phyloP scores from a whole-genome alignment of 2,797 vertebrate genomes.

The Halcyon leucocephala region DNA sequence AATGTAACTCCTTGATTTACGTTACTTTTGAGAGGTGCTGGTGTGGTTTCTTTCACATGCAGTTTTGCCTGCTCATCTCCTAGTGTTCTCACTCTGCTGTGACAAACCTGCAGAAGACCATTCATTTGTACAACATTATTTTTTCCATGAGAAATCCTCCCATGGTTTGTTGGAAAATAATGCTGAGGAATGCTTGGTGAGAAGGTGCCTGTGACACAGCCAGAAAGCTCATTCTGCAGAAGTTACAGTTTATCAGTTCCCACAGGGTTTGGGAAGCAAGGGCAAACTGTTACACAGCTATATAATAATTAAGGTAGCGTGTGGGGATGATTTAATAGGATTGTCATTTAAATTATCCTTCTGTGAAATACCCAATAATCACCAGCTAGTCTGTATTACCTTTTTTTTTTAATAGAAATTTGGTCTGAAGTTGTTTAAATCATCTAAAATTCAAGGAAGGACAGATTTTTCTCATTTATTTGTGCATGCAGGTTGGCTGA shows the following conservation, averaged over 20 bases:
- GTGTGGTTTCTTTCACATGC: background rate
- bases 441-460: background rate
- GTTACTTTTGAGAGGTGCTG: background rate
- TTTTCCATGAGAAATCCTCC: background rate
- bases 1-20: background rate
- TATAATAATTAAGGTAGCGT: conserved; percentile 8
- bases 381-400: background rate
- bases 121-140: background rate
- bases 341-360: conserved; percentile 37
- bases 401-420: background rate
- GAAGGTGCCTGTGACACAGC: background rate
- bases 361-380: background rate
- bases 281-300: background rate
- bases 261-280: conserved; percentile 9
- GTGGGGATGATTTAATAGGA: conserved; percentile 22
- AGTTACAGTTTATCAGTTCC: conserved; percentile 2
- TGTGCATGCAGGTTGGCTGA: background rate
- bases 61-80: background rate
- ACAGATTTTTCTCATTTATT: background rate
- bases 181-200: background rate
- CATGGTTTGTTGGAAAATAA: background rate
- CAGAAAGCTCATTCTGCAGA: background rate
- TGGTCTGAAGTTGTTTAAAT: background rate
- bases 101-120: background rate
- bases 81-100: background rate